phyloP scores from a whole-genome alignment of 2,888 invertebrate species.

The Habroteleia sp. region DNA sequence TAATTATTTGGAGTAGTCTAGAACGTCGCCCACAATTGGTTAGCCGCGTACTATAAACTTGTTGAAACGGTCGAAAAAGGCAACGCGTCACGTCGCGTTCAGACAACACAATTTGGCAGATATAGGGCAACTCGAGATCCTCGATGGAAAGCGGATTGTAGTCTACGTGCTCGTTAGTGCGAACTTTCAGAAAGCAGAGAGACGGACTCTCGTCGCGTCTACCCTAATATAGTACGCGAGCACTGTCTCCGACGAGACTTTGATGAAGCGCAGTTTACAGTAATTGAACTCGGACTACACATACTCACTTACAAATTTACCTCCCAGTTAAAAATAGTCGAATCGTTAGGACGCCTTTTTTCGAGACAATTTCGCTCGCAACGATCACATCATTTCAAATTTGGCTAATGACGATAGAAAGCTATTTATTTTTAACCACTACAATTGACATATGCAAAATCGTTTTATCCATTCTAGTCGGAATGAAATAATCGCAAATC shows the following conservation, averaged over 20 bases:
- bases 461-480: no score
- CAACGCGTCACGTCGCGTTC: slow-evolving; percentile 50
- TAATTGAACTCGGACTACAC: slow-evolving; percentile 49
- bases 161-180: slow-evolving; percentile 68
- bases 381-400: background rate
- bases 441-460: no score
- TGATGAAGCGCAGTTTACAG: slow-evolving; percentile 54
- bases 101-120: slow-evolving; percentile 65
- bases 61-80: slow-evolving; percentile 54
- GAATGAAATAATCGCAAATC: no score
- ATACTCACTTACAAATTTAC: slow-evolving; percentile 37
- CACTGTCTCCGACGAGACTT: slow-evolving; percentile 63
- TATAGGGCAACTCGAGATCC: slow-evolving; percentile 64
- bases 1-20: slow-evolving; percentile 44
- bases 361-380: background rate
- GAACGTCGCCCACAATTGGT: slow-evolving; percentile 40
- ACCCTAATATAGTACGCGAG: slow-evolving; percentile 70
- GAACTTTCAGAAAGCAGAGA: slow-evolving; percentile 71
- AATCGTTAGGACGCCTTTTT: slow-evolving; percentile 11
- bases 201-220: slow-evolving; percentile 62
- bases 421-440: no score
- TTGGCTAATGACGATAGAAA: background rate
- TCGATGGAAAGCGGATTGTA: slow-evolving; percentile 65
- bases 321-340: slow-evolving; percentile 11
- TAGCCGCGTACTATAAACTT: slow-evolving; percentile 53